Percentiles rank a stretch among this genome's conserved stretches.
phyloP scores from a whole-genome alignment of 2,888 invertebrate genomes.

The Acrocyrtus sp. region DNA sequence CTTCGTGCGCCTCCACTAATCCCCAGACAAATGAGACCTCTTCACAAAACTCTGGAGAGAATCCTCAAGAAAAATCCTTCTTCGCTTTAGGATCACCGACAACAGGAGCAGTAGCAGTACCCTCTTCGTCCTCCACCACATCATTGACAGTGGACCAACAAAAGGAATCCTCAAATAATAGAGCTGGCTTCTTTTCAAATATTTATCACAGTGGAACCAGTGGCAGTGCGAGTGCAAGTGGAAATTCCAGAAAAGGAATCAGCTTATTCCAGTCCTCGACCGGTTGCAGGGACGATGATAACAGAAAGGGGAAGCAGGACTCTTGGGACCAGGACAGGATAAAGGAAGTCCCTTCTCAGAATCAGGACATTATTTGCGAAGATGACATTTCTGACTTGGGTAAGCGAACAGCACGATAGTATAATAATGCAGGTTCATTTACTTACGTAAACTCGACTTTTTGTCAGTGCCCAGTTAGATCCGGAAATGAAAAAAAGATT shows the following conservation, averaged over 20 bases:
- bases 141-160: background rate
- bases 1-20: slow-evolving; percentile 13
- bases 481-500: background rate
- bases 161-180: background rate
- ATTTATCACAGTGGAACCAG: background rate
- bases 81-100: slow-evolving; percentile 11
- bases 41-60: slow-evolving; percentile 7
- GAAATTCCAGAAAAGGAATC: slow-evolving; percentile 4
- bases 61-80: slow-evolving; percentile 6
- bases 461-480: slow-evolving; percentile 1
- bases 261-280: too few relatives aligned
- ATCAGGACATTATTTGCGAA: slow-evolving; percentile 14
- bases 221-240: background rate
- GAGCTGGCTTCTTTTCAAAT: background rate
- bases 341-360: slow-evolving; percentile 9
- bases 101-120: slow-evolving; percentile 4
- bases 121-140: slow-evolving; percentile 4
- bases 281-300: background rate
- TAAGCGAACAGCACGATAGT: too few relatives aligned
- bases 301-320: background rate
- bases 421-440: too few relatives aligned
- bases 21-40: too few relatives aligned
- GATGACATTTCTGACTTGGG: slow-evolving; percentile 42
- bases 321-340: slow-evolving; percentile 10
- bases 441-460: too few relatives aligned